phyloP scores from a whole-genome alignment of 2,113 vertebrate genomes.

The Tyto alba region DNA sequence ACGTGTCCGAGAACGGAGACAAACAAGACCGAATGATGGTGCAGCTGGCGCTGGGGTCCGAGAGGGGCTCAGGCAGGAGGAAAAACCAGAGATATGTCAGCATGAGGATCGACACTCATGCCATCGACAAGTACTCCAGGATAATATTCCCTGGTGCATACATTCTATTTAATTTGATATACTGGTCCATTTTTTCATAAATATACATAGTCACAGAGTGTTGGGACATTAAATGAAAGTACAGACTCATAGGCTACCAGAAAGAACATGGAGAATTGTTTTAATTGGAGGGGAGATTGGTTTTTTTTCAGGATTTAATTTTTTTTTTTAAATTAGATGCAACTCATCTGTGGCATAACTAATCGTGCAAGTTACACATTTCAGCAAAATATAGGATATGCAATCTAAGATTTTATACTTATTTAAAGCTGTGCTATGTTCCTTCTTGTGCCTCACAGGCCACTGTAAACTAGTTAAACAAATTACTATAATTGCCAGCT shows the following conservation, averaged over 20 bases:
- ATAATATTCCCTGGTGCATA: conserved; percentile 94
- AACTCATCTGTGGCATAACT: conserved; percentile 1
- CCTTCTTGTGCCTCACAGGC: conserved; percentile 56
- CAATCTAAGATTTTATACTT: conserved; percentile 10
- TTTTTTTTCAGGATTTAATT: not conserved
- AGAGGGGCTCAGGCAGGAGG: conserved; percentile 77
- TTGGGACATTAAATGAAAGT: not conserved
- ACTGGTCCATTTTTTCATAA: conserved; percentile 97
- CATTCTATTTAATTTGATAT: conserved; percentile 96
- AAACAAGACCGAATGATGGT: conserved; percentile 88
- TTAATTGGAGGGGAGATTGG: not conserved
- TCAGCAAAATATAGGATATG: not conserved
- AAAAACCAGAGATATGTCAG: conserved; percentile 87
- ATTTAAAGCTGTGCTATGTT: conserved; percentile 40
- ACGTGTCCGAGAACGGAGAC: conserved; percentile 78
- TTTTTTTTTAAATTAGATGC: not conserved
- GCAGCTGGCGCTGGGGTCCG: conserved; percentile 82
- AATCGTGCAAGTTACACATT: not conserved
- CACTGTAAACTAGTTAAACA: conserved; percentile 15
- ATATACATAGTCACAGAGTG: not conserved
- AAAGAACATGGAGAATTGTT: not conserved
- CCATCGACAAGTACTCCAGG: conserved; percentile 97
- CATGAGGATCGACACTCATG: conserved; percentile 95
- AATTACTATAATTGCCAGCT: conserved; percentile 16
- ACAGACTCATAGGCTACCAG: not conserved